Conservation (phyloP, 2,797 vertebrate species). For the Picus viridis region DNA sequence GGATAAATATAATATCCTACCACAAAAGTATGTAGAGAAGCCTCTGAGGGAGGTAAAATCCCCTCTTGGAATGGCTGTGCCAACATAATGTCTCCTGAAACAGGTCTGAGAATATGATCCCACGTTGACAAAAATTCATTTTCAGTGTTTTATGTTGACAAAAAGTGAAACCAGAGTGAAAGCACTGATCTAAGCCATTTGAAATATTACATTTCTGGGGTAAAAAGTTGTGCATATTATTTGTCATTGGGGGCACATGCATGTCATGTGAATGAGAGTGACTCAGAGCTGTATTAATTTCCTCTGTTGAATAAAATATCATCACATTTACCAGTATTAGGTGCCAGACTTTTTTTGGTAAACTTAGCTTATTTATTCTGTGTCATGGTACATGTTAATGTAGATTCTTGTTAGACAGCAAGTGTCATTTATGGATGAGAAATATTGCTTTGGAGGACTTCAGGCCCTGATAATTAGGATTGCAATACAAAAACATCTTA, state of each 20-base stretch:
- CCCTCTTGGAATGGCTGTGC: neutral
- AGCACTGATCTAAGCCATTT: neutral
- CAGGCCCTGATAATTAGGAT: neutral
- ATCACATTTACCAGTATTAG: conserved; percentile 23
- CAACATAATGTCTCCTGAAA: neutral
- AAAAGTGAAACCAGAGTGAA: conserved; percentile 45
- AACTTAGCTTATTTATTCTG: neutral
- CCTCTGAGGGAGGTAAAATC: neutral
- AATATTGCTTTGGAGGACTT: neutral
- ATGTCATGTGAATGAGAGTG: conserved; percentile 62
- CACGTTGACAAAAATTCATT: neutral
- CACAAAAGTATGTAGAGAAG: neutral
- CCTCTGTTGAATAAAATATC: conserved; percentile 24
- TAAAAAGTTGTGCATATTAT: conserved; percentile 1
- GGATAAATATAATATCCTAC: neutral
- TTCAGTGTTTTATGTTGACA: neutral
- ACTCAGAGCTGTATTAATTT: conserved; percentile 58
- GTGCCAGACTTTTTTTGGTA: conserved; percentile 1
- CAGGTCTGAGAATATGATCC: neutral
- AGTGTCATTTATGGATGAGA: neutral
- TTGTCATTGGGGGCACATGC: neutral
- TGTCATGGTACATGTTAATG: neutral
- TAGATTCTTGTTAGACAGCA: neutral
- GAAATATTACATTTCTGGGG: neutral
- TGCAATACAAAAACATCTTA: neutral